Conservation (phyloP, 2,888 invertebrate species). For the Orthosia gothica region DNA sequence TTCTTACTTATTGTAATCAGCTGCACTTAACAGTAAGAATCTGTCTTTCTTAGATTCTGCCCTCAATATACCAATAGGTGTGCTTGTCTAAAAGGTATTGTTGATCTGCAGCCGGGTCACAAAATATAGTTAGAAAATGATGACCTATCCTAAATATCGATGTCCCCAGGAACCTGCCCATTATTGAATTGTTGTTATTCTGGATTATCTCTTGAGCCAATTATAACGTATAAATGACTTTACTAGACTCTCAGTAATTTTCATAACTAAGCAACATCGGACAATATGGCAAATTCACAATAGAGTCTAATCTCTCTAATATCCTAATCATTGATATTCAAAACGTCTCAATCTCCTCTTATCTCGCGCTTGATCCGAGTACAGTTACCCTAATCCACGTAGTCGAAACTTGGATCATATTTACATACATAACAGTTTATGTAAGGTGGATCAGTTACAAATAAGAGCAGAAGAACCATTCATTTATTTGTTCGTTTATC, state of each 20-base stretch:
- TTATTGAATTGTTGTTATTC: not conserved
- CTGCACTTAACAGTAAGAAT: not conserved
- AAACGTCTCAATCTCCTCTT: constrained; percentile 36
- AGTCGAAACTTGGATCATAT: constrained; percentile 59
- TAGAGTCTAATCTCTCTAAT: constrained; percentile 8
- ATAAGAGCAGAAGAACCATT: constrained; percentile 26
- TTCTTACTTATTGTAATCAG: not conserved
- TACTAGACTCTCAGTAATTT: not conserved
- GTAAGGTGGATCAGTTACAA: not conserved
- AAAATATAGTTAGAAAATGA: not conserved
- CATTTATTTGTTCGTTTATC: too few species aligned
- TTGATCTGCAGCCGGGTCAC: not conserved
- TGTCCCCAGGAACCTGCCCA: too few species aligned
- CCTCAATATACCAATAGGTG: not conserved
- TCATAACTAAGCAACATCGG: not conserved
- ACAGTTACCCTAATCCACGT: constrained; percentile 52
- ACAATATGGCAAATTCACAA: not conserved
- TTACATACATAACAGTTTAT: constrained; percentile 61
- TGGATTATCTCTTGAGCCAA: too few species aligned
- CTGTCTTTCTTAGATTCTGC: not conserved
- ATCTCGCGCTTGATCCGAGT: constrained; percentile 42
- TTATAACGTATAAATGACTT: not conserved
- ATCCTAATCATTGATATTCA: constrained; percentile 43
- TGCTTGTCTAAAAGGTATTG: not conserved
- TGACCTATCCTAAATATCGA: not conserved